Base-by-base conservation (phyloP, 2,797 vertebrate genomes). In the Catamblyrhynchus diadema region DNA sequence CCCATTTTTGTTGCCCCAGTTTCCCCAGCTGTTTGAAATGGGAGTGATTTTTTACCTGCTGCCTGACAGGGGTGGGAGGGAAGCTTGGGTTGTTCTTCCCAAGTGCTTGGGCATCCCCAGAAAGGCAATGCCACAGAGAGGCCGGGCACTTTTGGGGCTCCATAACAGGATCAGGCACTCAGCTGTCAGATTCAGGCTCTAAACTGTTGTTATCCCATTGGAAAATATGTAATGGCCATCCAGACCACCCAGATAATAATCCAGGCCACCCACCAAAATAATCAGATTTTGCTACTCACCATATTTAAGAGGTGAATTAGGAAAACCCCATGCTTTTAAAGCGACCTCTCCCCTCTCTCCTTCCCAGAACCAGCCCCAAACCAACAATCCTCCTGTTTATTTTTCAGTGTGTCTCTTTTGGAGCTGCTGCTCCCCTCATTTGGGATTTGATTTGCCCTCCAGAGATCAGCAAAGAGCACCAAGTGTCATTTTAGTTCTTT, bases 401-500 rank as follows among this genome's bases (percentile, higher is more conserved):
- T 96, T 95, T 75, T 13, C 81, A 12, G 8, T 1, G 0, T 25
- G 70, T 90, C 95, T 91, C 9, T 94, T 95, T 96, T 89, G 73
- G 42, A 70, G 89, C 80, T 93, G 81, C 88, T 90, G 35, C 54
- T 56, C 71, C 80, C 72, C 73, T 96, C 95, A 45, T 95, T 94
- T 97, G 93, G 93, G 95, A 88, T 96, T 97, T 96, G 97, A 96
- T 98, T 97, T 97, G 96, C 91, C 96, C 97, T 97, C 95, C 84
- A 91, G 97, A 96, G 90, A 94, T 91, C 84, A 33, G 91, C 92
- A 86, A 70, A 96, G 91, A 95, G 75, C 94, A 89, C 95, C 96
- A 88, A 92, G 88, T 88, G 71, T 94, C 88, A 60, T 92, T 96
- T 96, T 42, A 65, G 72, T 80, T 75, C 83, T 96, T 67, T 93